phyloP scores from a whole-genome alignment of 2,797 vertebrate species.

The Propithecus deckenii region DNA sequence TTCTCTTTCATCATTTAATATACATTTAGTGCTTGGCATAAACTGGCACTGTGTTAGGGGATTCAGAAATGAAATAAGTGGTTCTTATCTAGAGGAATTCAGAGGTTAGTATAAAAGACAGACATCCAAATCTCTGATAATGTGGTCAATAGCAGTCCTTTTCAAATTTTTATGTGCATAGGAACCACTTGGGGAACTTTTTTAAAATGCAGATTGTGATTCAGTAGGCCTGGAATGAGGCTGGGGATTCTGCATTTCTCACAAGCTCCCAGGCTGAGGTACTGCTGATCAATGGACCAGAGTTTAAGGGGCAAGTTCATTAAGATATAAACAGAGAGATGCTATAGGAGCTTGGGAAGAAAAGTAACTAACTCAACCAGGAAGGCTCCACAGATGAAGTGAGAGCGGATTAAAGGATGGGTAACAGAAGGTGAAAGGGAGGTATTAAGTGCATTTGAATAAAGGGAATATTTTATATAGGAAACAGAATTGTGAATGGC shows the following conservation, averaged over 20 bases:
- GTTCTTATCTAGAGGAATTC: not conserved
- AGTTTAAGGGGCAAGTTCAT: not conserved
- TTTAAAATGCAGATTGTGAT: not conserved
- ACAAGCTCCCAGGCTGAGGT: not conserved
- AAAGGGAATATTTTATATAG: not conserved
- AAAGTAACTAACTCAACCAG: not conserved
- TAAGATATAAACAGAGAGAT: not conserved
- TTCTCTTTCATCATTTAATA: not conserved
- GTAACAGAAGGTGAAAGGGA: not conserved
- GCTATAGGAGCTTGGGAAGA: not conserved
- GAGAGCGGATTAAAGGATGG: not conserved
- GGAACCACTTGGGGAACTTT: not conserved
- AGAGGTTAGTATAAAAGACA: not conserved
- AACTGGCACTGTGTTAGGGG: not conserved
- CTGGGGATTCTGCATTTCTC: not conserved
- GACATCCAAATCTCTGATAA: not conserved
- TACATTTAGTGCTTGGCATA: not conserved
- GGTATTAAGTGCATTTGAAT: not conserved
- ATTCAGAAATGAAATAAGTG: not conserved
- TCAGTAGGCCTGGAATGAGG: not conserved
- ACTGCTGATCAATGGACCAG: not conserved
- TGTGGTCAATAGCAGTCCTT: not conserved
- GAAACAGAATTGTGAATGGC: not conserved
- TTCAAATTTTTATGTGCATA: not conserved
- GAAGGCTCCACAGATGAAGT: not conserved